phyloP scores from a whole-genome alignment of 2,797 vertebrate genomes.

The Gymnopithys bicolor region DNA sequence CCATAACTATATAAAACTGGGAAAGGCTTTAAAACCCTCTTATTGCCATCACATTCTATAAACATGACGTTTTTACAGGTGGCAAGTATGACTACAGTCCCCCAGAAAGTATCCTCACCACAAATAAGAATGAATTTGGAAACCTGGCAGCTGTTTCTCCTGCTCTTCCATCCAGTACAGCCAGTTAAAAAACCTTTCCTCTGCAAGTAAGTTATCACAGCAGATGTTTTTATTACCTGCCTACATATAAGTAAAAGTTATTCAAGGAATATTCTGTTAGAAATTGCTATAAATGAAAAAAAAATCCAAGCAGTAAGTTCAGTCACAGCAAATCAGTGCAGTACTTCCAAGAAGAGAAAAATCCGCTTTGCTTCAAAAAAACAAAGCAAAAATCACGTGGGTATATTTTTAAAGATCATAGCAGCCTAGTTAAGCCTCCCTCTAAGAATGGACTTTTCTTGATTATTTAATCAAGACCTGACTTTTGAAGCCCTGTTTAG shows the following conservation, averaged over 20 bases:
- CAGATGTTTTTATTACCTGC: not conserved
- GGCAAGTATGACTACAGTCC: not conserved
- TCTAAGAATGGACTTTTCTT: not conserved
- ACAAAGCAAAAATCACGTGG: not conserved
- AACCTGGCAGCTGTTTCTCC: not conserved
- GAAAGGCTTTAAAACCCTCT: not conserved
- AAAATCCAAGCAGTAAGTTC: not conserved
- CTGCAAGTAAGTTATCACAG: not conserved
- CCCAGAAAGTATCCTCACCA: not conserved
- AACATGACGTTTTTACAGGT: constrained; percentile 13
- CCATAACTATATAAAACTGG: not conserved
- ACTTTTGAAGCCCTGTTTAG: not conserved
- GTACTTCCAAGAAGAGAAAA: not conserved
- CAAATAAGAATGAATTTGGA: not conserved
- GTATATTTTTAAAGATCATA: not conserved
- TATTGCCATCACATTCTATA: not conserved
- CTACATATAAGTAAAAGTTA: not conserved
- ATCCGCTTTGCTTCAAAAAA: not conserved
- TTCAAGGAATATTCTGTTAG: not conserved
- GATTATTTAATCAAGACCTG: not conserved
- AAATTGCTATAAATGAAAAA: not conserved
- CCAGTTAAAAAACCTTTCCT: not conserved
- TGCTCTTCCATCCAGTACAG: not conserved
- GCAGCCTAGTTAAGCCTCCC: not conserved
- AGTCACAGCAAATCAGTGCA: not conserved